phyloP scores from a whole-genome alignment of 1,140 invertebrate species.

The Panulirus ornatus region DNA sequence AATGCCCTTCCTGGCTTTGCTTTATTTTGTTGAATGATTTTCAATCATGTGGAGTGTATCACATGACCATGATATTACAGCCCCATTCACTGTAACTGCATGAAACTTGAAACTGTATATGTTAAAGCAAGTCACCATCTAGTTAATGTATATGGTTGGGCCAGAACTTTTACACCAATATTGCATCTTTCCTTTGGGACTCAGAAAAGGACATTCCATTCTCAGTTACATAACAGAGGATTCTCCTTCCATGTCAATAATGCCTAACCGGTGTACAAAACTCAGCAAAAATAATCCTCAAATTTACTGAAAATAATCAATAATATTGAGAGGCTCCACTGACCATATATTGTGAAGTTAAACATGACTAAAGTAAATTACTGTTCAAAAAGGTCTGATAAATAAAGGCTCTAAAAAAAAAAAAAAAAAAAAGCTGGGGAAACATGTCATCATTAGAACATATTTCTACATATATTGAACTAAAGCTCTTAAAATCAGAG shows the following conservation, averaged over 20 bases:
- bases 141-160: slow-evolving; percentile 3
- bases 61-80: slow-evolving; percentile 43
- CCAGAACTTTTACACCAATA: slow-evolving; percentile 8
- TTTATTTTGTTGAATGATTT: not conserved
- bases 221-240: slow-evolving; percentile 3
- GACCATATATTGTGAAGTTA: slow-evolving; percentile 62
- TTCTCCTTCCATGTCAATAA: not conserved
- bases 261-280: slow-evolving; percentile 44
- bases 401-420: slow-evolving; percentile 40
- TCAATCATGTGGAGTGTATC: slow-evolving; percentile 45
- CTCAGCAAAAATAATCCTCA: slow-evolving; percentile 27
- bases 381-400: slow-evolving; percentile 47
- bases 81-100: not conserved
- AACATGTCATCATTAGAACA: not conserved
- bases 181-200: slow-evolving; percentile 27
- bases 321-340: slow-evolving; percentile 42
- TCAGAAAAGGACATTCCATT: slow-evolving; percentile 8
- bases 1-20: slow-evolving; percentile 40
- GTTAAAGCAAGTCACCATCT: not conserved
- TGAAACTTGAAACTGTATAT: not conserved
- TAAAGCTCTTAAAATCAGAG: slow-evolving; percentile 53
- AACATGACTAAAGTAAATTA: slow-evolving; percentile 59
- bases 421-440: not conserved
- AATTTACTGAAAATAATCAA: slow-evolving; percentile 33
- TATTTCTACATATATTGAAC: slow-evolving; percentile 21